phyloP scores from a whole-genome alignment of 2,797 vertebrate species.

The Chaunax sp. region DNA sequence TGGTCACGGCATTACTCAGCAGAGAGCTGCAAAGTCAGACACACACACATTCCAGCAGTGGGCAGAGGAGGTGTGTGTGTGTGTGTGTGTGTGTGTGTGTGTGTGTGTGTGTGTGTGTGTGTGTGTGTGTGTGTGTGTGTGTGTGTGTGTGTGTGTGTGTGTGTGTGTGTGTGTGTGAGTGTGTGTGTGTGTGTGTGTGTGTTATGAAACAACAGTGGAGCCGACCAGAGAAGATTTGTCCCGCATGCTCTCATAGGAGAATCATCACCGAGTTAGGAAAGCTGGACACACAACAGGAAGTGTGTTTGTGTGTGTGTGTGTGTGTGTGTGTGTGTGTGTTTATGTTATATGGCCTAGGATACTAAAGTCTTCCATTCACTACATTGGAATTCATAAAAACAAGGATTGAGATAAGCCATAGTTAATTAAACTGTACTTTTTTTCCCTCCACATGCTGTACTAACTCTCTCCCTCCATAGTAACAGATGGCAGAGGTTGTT shows the following conservation, averaged over 20 bases:
- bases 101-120: conserved; percentile 20
- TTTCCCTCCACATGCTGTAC: not conserved
- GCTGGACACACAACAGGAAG: conserved; percentile 2
- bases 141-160: conserved; percentile 11
- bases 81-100: conserved; percentile 17
- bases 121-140: conserved; percentile 16
- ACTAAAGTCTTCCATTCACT: conserved; percentile 48
- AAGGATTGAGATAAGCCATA: conserved; percentile 71
- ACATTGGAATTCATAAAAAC: conserved; percentile 57
- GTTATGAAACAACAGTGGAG: conserved; percentile 34
- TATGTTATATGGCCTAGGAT: conserved; percentile 18
- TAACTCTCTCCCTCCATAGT: conserved; percentile 29
- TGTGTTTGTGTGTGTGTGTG: conserved; percentile 15
- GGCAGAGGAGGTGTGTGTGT: not conserved
- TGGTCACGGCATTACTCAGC: conserved; percentile 67
- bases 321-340: conserved; percentile 13
- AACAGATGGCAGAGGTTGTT: conserved; percentile 52
- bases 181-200: conserved; percentile 16
- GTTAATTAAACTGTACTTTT: conserved; percentile 66
- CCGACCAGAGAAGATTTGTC: conserved; percentile 37
- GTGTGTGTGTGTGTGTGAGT: conserved; percentile 19
- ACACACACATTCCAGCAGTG: conserved; percentile 22
- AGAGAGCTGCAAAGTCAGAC: conserved; percentile 63
- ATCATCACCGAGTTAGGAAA: conserved; percentile 2
- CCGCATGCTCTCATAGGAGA: conserved; percentile 20